Evolutionary conservation across 2,797 vertebrate genomes (phyloP).

Genomic region (Meda fulgida): DNA sequence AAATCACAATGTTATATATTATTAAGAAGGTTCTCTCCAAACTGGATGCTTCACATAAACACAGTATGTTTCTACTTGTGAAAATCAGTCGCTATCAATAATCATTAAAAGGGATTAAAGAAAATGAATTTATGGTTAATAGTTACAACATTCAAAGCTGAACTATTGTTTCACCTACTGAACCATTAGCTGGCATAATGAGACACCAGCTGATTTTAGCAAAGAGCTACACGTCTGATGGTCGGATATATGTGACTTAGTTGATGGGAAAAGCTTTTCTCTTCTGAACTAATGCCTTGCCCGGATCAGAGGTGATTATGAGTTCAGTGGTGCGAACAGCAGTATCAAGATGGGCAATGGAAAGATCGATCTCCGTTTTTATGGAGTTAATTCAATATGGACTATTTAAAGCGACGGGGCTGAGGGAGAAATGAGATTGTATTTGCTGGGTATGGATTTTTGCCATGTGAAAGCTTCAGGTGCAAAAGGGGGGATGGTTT

Average conservation of each 20-base stretch:
- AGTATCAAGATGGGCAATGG: slow-evolving; percentile 73
- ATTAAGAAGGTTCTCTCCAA: too few relatives aligned
- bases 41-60: slow-evolving; percentile 18
- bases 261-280: slow-evolving; percentile 53
- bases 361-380: slow-evolving; percentile 79
- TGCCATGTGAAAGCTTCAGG: slow-evolving; percentile 69
- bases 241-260: slow-evolving; percentile 44
- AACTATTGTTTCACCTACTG: slow-evolving; percentile 39
- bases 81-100: slow-evolving; percentile 12
- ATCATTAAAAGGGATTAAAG: slow-evolving; percentile 38
- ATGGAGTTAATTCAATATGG: slow-evolving; percentile 80
- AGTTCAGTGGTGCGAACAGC: slow-evolving; percentile 70
- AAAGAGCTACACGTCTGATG: slow-evolving; percentile 38
- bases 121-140: slow-evolving; percentile 36
- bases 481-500: slow-evolving; percentile 67
- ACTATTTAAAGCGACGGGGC: slow-evolving; percentile 79
- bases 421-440: slow-evolving; percentile 79
- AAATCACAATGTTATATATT: too few relatives aligned
- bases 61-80: slow-evolving; percentile 20
- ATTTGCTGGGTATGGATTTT: slow-evolving; percentile 80
- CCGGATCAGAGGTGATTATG: slow-evolving; percentile 74
- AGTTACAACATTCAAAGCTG: slow-evolving; percentile 21
- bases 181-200: slow-evolving; percentile 28
- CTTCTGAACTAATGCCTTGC: slow-evolving; percentile 68
- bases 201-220: slow-evolving; percentile 32